Evolutionary conservation across 2,888 invertebrate species (phyloP).

Genomic region (Patella pellucida): DNA sequence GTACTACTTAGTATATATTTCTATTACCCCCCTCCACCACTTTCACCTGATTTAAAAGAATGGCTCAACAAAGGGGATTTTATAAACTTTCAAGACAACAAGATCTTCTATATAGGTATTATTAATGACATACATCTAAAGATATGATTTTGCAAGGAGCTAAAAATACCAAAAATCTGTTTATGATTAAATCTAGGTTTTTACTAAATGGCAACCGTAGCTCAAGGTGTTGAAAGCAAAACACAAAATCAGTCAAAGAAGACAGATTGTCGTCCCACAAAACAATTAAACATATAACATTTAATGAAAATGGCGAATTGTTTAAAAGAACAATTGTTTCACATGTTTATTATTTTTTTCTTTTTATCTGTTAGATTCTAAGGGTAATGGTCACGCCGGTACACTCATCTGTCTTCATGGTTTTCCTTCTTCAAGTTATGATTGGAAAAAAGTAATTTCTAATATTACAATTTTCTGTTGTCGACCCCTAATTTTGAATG

Average conservation of each 20-base stretch:
- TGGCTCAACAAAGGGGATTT: conserved; percentile 49
- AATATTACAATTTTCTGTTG: not conserved
- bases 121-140: not conserved
- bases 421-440: conserved; percentile 68
- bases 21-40: conserved; percentile 44
- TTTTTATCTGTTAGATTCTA: conserved; percentile 39
- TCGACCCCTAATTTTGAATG: too few relatives aligned
- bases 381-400: conserved; percentile 41
- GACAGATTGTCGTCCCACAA: too few relatives aligned
- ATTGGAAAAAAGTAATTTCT: conserved; percentile 61
- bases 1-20: conserved; percentile 34
- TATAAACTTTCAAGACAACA: conserved; percentile 39
- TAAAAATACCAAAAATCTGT: too few relatives aligned
- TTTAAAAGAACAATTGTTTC: too few relatives aligned
- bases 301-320: too few relatives aligned
- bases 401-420: conserved; percentile 67
- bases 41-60: conserved; percentile 35
- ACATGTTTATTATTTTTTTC: too few relatives aligned
- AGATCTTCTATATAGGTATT: conserved; percentile 63
- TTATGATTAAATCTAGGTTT: too few relatives aligned
- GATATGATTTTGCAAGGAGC: too few relatives aligned
- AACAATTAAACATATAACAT: too few relatives aligned
- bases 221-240: too few relatives aligned
- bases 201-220: too few relatives aligned
- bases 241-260: too few relatives aligned